Base-by-base conservation (phyloP, 2,888 invertebrate species). In the Cheilosia grossa region DNA sequence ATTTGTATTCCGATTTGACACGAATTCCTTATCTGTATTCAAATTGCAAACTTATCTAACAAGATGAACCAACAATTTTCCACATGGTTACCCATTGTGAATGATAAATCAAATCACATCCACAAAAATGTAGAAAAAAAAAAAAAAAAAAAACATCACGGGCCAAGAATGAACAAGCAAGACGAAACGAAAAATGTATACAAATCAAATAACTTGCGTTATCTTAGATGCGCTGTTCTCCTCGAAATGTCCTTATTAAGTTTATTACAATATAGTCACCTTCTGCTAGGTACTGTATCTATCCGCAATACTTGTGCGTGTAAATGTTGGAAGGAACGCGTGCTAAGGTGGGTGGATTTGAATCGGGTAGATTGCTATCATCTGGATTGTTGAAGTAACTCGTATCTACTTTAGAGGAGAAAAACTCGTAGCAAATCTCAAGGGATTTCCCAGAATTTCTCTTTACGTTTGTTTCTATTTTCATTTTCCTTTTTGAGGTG, bases 321-420 rank as follows among this genome's bases (percentile, higher is more conserved):
- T 64, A n/a, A 42, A 44, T 27, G 49, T 64, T 67, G 44, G 59
- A 37, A 6, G 53, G 40, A 54, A 42, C 66, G 54, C 73, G 73
- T 74, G 80, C 67, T 59, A 69, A 64, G 75, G 56, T 64, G 69
- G 77, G 44, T 66, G 82, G 73, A 77, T 81, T 80, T 73, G 61
- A 73, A 67, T 73, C 13, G 56, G 70, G 77, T 77, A 59, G 82
- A 82, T 82, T 77, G 64, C 4, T 82, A 82, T 82, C 82, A 77
- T 70, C 19, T 64, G 63, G 44, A 80, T 61, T 53, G 73, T 61
- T 37, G 37, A 37, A 37, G 37, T 13, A 13, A 44, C 17, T 47
- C 17, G 7, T 19, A 30, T 7, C 7, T 30, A 9, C 9, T 15
- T 73, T 53, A 72, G 53, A 73, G 49, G 37, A 13, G 21, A 13